Conservation (phyloP, 1,140 invertebrate species). For the Meloidogyne floridensis region DNA sequence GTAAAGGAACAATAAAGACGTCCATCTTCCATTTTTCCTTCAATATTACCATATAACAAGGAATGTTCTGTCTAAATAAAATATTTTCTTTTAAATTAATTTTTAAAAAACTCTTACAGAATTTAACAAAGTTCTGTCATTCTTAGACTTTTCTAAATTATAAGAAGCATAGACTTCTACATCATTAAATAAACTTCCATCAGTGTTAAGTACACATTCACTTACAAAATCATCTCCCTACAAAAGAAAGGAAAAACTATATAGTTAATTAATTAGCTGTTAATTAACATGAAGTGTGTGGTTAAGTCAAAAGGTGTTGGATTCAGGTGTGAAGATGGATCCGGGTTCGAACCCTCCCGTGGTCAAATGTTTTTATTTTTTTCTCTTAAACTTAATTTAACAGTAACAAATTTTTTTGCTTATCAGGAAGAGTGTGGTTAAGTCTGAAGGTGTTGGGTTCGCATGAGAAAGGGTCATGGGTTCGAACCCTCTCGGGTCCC, state of each 20-base stretch:
- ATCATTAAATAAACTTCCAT: conserved; percentile 11
- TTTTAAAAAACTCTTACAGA: neutral
- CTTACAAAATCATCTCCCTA: conserved; percentile 1
- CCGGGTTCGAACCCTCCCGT: no score
- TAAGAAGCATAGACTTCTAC: conserved; percentile 6
- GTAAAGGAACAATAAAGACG: conserved; percentile 14
- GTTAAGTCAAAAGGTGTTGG: no score
- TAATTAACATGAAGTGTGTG: neutral
- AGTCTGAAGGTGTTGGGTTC: neutral
- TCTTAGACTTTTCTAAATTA: neutral
- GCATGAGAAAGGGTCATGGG: neutral
- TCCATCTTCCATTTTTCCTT: conserved; percentile 16
- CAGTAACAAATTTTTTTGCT: no score
- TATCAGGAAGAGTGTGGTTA: neutral
- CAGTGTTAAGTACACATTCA: conserved; percentile 1
- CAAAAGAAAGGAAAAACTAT: neutral
- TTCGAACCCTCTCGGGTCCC: no score
- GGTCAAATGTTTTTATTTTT: no score
- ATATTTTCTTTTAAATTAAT: neutral
- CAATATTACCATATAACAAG: conserved; percentile 4
- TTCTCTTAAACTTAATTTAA: no score
- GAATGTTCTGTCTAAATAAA: neutral
- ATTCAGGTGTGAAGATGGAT: no score
- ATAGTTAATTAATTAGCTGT: neutral
- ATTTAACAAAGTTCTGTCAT: neutral